A percentile compares a stretch with the other conserved stretches of the same genome.
phyloP scores from a whole-genome alignment of 1,140 invertebrate genomes.

The Ectropis grisescens region DNA sequence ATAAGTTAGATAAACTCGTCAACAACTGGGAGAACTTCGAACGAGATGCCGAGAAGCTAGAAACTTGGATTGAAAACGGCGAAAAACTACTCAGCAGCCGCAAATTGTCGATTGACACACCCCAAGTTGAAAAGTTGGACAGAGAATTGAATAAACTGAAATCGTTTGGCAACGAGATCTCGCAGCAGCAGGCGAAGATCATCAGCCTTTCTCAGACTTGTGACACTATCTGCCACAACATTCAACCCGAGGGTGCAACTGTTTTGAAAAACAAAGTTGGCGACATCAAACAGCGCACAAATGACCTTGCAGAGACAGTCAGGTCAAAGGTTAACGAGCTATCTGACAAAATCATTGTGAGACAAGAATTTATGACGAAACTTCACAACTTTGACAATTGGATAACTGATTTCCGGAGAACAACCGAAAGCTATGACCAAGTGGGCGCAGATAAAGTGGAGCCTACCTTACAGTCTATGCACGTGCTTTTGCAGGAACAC shows the following conservation, averaged over 20 bases:
- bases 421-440: conserved; percentile 84
- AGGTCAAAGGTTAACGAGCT: conserved; percentile 82
- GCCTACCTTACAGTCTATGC: conserved; percentile 81
- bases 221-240: conserved; percentile 81
- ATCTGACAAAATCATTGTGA: conserved; percentile 82
- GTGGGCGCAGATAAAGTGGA: conserved; percentile 85
- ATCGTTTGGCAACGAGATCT: conserved; percentile 85
- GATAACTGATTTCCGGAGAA: conserved; percentile 82
- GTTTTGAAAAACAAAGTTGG: conserved; percentile 79
- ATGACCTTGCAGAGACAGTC: conserved; percentile 79
- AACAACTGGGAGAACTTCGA: conserved; percentile 86
- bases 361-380: conserved; percentile 88
- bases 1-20: conserved; percentile 84
- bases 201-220: conserved; percentile 83
- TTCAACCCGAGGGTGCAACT: conserved; percentile 82
- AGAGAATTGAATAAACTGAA: conserved; percentile 80
- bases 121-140: conserved; percentile 80
- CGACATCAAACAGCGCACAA: conserved; percentile 80
- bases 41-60: conserved; percentile 77
- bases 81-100: conserved; percentile 73
- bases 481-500: conserved; percentile 84
- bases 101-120: conserved; percentile 73
- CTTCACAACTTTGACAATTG: conserved; percentile 86
- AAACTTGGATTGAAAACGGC: conserved; percentile 79
- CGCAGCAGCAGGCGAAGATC: conserved; percentile 84